These are phyloP conservation scores for Heterohyrax brucei DNA, from an alignment of 2,797 vertebrate species.

Conservation along the genomic window DNA sequence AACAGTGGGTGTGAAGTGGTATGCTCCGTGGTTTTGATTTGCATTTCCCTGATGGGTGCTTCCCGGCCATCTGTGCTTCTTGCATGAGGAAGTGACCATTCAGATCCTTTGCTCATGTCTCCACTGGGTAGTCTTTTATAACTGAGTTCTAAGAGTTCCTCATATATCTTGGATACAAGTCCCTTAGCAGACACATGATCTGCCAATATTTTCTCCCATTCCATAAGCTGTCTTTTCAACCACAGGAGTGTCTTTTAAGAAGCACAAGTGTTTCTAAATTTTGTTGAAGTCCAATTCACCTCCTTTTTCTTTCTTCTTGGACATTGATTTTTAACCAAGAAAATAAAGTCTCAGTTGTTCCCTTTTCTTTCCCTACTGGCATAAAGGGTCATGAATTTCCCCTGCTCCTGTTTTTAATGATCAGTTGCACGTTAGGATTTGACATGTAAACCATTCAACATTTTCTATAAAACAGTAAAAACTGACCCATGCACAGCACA, in stretches of 20 bases:
- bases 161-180: not conserved
- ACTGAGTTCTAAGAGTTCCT: not conserved
- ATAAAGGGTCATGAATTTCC: not conserved
- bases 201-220: not conserved
- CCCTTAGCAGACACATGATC: not conserved
- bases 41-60: not conserved
- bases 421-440: not conserved
- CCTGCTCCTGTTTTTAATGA: not conserved
- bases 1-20: not conserved
- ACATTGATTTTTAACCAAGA: constrained; percentile 2
- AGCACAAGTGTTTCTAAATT: not conserved
- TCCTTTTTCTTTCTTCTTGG: constrained; percentile 24
- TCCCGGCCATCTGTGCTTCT: not conserved
- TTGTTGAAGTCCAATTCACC: not conserved
- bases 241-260: not conserved
- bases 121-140: constrained; percentile 4
- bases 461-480: not conserved
- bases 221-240: not conserved
- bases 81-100: constrained; percentile 13
- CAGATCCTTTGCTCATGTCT: not conserved
- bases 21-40: not conserved
- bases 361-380: not conserved
- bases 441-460: not conserved
- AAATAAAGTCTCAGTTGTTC: not conserved
- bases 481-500: not conserved